phyloP scores from a whole-genome alignment of 37 sponge, comb jelly and placozoan genomes.

The Mnemiopsis leidyi region DNA sequence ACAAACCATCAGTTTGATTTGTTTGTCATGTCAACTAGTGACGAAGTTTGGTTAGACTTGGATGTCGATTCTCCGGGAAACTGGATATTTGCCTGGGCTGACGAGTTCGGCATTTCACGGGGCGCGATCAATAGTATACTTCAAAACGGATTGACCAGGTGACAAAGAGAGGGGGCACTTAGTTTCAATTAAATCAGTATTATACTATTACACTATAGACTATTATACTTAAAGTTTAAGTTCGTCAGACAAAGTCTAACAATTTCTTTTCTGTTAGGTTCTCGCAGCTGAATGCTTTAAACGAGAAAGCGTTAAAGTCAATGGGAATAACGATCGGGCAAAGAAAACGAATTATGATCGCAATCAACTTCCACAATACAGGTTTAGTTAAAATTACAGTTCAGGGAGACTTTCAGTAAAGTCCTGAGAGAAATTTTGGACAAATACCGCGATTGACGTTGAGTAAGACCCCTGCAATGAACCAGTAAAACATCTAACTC shows the following conservation, averaged over 20 bases:
- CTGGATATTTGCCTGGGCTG: background rate
- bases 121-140: background rate
- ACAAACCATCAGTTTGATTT: background rate
- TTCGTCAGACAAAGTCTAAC: background rate
- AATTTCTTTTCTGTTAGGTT: background rate
- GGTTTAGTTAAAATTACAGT: too few relatives aligned
- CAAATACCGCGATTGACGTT: too few relatives aligned
- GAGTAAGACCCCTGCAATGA: too few relatives aligned
- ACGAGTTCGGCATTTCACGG: background rate
- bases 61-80: background rate
- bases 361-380: slow-evolving; percentile 16
- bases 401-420: too few relatives aligned
- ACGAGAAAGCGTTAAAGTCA: background rate
- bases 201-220: too few relatives aligned
- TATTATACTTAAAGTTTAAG: too few relatives aligned
- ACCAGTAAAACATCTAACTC: too few relatives aligned
- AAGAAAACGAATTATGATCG: background rate
- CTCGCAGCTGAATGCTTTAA: background rate
- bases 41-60: background rate
- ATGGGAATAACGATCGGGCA: background rate
- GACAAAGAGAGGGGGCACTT: too few relatives aligned
- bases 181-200: too few relatives aligned
- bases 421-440: too few relatives aligned
- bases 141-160: background rate
- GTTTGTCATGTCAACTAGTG: background rate